Evolutionary conservation across 2,888 invertebrate genomes (phyloP).

Genomic region (Ichneumoninae sp.): DNA sequence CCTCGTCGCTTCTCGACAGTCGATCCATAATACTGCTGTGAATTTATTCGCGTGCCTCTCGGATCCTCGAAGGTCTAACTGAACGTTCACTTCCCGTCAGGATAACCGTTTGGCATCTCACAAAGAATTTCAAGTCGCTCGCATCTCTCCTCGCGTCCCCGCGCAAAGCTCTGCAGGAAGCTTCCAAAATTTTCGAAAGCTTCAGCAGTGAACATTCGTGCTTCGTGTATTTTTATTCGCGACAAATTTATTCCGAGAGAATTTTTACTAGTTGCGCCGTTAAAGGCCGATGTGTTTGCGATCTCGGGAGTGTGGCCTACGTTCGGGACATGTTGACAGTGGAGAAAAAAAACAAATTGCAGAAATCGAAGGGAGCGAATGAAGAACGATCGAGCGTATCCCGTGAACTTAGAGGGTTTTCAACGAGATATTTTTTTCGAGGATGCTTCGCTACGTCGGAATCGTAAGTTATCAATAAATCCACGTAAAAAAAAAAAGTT

Average conservation of each 20-base stretch:
- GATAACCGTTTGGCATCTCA: constrained; percentile 58
- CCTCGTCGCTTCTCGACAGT: constrained; percentile 66
- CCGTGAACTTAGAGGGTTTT: background rate
- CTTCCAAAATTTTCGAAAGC: constrained; percentile 23
- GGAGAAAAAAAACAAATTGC: constrained; percentile 43
- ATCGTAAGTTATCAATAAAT: background rate
- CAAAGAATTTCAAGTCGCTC: constrained; percentile 63
- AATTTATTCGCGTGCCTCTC: constrained; percentile 10
- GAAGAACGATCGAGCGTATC: constrained; percentile 30
- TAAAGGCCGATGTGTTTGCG: constrained; percentile 47
- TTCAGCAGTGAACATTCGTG: constrained; percentile 53
- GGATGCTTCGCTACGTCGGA: background rate
- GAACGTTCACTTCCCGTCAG: constrained; percentile 23
- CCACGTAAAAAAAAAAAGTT: background rate
- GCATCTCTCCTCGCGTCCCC: constrained; percentile 43
- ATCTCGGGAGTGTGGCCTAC: constrained; percentile 59
- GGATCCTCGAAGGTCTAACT: constrained; percentile 28
- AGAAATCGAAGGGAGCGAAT: constrained; percentile 5
- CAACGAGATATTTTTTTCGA: background rate
- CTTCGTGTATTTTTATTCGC: constrained; percentile 50
- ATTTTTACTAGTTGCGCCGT: constrained; percentile 52
- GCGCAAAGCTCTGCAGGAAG: constrained; percentile 19
- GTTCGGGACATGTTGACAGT: constrained; percentile 64
- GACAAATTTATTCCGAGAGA: constrained; percentile 60
- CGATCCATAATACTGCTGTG: constrained; percentile 59